Percentiles rank a stretch among this genome's conserved stretches.
Evolutionary conservation across 1,140 invertebrate species (phyloP).

Genomic region (Brachionus rubens): DNA sequence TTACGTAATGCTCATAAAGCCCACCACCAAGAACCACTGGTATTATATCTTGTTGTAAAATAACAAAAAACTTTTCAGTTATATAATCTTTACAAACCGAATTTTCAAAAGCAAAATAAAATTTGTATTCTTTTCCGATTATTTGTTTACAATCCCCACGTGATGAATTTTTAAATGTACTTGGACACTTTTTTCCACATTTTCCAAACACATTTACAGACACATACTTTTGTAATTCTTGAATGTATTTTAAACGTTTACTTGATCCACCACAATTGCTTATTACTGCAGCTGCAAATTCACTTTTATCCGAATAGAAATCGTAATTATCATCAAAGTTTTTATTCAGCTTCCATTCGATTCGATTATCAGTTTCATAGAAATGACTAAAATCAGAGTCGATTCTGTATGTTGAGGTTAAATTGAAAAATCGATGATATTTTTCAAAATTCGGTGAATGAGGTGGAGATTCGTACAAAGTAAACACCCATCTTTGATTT

Average conservation of each 20-base stretch:
- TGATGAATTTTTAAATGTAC: neutral
- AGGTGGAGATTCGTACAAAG: slow-evolving; percentile 4
- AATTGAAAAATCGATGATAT: neutral
- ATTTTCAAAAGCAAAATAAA: slow-evolving; percentile 49
- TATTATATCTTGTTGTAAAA: slow-evolving; percentile 35
- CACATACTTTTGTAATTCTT: slow-evolving; percentile 21
- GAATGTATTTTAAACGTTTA: slow-evolving; percentile 33
- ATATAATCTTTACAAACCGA: slow-evolving; percentile 47
- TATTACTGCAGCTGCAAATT: slow-evolving; percentile 1
- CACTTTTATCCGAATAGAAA: neutral
- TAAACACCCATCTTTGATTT: slow-evolving; percentile 41
- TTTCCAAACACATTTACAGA: slow-evolving; percentile 14
- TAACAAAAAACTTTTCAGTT: slow-evolving; percentile 48
- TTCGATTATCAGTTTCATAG: neutral
- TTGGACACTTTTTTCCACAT: slow-evolving; percentile 35
- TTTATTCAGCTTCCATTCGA: neutral
- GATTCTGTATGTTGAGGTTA: neutral
- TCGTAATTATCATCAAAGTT: neutral
- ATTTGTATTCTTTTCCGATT: slow-evolving; percentile 35
- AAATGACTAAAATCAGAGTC: slow-evolving; percentile 18
- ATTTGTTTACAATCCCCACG: slow-evolving; percentile 6
- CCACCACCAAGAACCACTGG: slow-evolving; percentile 47
- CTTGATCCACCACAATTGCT: slow-evolving; percentile 17
- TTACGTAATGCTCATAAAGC: slow-evolving; percentile 30
- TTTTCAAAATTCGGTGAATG: neutral